Base-by-base conservation (phyloP, 37 sponge, comb jelly and placozoan genomes). In the Hormiphora californensis region DNA sequence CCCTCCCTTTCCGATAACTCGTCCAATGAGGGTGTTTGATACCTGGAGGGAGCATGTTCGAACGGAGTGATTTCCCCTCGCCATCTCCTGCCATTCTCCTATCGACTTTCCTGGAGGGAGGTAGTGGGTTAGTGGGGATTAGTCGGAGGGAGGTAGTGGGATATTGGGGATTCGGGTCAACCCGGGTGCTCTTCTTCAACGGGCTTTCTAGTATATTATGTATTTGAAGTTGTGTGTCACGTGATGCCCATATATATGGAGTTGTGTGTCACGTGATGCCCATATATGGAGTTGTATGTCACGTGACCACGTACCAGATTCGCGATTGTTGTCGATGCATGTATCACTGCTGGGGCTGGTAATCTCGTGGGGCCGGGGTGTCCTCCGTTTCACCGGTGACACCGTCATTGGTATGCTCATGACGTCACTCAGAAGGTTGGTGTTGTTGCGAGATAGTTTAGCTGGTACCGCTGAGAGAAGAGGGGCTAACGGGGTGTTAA, bases 1-100 rank as follows among this genome's bases (percentile, higher is more conserved):
- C 12, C 96, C 96, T 25, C 89, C 89, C 28, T 85, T 86, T 0
- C 96, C 96, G 19, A 95, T 95, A 54, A 95, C 89, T 40, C 96
- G 89, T 1, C 96, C 67, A 28, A 65, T 65, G 28, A 65, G 67
- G 3, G 67, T 65, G 67, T 65, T 65, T 1, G 67, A 28, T 65
- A 65, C 67, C 33, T 36, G 38, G 28, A 65, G 32, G 28, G 15
- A 65, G 37, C 67, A 65, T 17, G 38, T 65, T 19, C 67, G 32
- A 35, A 65, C 35, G 17, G 67, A 65, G 67, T 65, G 32, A 28
- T 35, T 34, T 36, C 38, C 35, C 28, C 67, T 30, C 4, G 67
- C 38, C 4, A 65, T 38, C 17, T 65, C 67, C 67, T 65, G 67
- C 67, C 67, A 65, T 34, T 65, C 67, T 32, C 67, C 67, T 36